These are phyloP conservation scores for Lycia hirtaria DNA, from an alignment of 2,888 invertebrate species.

Conservation along the genomic window DNA sequence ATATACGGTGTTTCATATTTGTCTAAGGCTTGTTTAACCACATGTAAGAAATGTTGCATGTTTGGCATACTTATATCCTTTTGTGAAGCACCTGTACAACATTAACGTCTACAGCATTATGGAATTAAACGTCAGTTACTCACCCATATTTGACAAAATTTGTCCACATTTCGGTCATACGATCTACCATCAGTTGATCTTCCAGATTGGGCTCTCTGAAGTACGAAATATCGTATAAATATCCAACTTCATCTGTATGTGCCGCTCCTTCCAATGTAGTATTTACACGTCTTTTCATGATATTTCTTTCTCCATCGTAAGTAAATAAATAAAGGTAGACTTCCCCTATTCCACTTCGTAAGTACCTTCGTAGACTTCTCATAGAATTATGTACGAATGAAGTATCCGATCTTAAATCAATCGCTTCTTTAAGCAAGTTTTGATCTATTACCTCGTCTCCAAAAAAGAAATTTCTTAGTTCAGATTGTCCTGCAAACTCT, in stretches of 20 bases:
- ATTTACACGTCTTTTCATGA: conserved; percentile 35
- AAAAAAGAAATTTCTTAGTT: conserved; percentile 46
- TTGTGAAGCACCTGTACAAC: too few species aligned
- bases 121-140: too few species aligned
- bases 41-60: too few species aligned
- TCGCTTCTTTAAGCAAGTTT: conserved; percentile 31
- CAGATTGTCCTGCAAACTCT: conserved; percentile 35
- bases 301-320: conserved; percentile 50
- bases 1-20: too few species aligned
- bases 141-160: conserved; percentile 58
- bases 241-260: conserved; percentile 56
- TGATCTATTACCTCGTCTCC: conserved; percentile 43
- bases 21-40: too few species aligned
- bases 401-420: conserved; percentile 51
- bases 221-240: conserved; percentile 47
- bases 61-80: too few species aligned
- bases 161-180: conserved; percentile 49
- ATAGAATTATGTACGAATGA: conserved; percentile 47
- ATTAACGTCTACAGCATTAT: too few species aligned
- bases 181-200: conserved; percentile 50
- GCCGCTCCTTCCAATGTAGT: conserved; percentile 46
- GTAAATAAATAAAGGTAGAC: conserved; percentile 54
- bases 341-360: conserved; percentile 40
- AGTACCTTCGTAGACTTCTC: conserved; percentile 44
- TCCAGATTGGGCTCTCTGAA: conserved; percentile 31